Conservation (phyloP, 2,113 vertebrate species). For the Saguinus imperator region DNA sequence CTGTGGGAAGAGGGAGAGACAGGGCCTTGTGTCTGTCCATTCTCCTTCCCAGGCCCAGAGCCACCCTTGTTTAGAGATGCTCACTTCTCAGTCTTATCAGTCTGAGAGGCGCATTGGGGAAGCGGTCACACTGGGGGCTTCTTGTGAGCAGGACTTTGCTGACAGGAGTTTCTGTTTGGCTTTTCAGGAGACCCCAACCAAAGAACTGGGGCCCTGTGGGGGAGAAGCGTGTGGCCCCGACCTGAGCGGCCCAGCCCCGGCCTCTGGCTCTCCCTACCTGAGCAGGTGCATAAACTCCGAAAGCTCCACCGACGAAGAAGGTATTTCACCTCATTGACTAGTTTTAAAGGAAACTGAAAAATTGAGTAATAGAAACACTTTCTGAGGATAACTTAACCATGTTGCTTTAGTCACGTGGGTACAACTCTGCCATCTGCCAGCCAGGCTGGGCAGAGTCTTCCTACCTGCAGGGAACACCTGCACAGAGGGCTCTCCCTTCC, state of each 20-base stretch:
- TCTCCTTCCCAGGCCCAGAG: too few species aligned
- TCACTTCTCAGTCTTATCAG: fast-evolving
- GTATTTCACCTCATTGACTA: constrained; percentile 78
- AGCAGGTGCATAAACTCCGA: constrained; percentile 94
- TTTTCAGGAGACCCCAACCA: constrained; percentile 95
- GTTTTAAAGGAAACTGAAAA: not conserved
- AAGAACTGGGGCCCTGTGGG: constrained; percentile 91
- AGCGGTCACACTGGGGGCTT: fast-evolving
- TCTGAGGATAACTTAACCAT: not conserved
- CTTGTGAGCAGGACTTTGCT: fast-evolving
- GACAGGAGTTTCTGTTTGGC: not conserved
- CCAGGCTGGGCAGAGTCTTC: fast-evolving
- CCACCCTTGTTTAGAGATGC: not conserved
- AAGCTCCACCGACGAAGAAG: constrained; percentile 99
- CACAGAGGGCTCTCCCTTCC: not conserved
- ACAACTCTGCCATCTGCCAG: not conserved
- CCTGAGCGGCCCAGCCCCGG: constrained; percentile 81
- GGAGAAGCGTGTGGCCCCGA: constrained; percentile 84
- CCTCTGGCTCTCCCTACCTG: constrained; percentile 84
- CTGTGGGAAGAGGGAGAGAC: fast-evolving
- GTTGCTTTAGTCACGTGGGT: not conserved
- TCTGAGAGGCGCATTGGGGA: not conserved
- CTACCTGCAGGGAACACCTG: fast-evolving
- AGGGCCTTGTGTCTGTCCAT: fast-evolving
- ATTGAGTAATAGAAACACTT: not conserved